Percentiles rank a stretch among this genome's conserved stretches.
Evolutionary conservation across 2,888 invertebrate genomes (phyloP).

Genomic region (Yponomeuta sedellus): DNA sequence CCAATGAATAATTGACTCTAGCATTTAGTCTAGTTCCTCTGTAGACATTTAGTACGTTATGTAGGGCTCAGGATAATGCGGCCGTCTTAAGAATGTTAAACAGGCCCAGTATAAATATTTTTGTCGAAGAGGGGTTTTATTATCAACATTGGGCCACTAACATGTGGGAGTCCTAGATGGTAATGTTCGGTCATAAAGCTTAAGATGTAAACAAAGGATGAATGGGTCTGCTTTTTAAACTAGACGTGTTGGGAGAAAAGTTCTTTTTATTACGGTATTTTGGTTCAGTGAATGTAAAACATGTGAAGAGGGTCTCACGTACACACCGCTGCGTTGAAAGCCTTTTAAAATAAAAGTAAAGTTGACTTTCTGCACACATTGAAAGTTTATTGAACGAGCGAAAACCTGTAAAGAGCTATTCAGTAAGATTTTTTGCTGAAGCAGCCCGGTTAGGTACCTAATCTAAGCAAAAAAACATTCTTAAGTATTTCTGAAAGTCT

Average conservation of each 20-base stretch:
- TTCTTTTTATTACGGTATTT: background rate
- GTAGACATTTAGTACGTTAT: background rate
- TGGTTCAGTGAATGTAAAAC: background rate
- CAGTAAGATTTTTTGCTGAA: no score
- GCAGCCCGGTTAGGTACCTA: no score
- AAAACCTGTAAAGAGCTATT: no score
- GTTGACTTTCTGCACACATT: no score
- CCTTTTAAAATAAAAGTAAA: no score
- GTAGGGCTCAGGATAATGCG: background rate
- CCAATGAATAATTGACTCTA: background rate
- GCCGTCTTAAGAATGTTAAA: constrained; percentile 12
- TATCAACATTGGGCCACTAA: constrained; percentile 29
- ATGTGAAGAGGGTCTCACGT: background rate
- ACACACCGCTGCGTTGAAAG: no score
- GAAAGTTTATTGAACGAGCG: no score
- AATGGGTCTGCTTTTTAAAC: constrained; percentile 4
- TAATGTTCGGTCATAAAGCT: constrained; percentile 17
- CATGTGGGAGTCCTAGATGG: constrained; percentile 32
- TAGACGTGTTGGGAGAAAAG: background rate
- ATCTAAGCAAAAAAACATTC: no score
- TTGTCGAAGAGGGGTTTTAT: constrained; percentile 33
- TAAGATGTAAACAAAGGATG: constrained; percentile 10
- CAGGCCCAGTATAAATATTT: constrained; percentile 36
- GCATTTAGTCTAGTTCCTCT: background rate
- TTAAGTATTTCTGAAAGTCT: no score